Evolutionary conservation across 2,113 vertebrate genomes (phyloP), one percentile per base, ranked within the genome.

Genomic region (Stomatorhinus ivindoensis): DNA sequence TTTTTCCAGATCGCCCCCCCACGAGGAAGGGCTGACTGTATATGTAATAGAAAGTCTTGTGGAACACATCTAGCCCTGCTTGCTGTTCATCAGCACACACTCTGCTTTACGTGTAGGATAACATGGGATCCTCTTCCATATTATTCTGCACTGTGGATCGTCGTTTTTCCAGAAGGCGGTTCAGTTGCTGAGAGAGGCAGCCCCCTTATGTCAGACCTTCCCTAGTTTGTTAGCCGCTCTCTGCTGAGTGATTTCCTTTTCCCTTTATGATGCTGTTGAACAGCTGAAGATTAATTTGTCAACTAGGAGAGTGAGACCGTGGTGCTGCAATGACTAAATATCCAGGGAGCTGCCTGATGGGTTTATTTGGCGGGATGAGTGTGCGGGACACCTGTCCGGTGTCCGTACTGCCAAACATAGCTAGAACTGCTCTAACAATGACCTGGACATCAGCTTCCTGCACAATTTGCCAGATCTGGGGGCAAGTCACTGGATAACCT

Each of bases 221-320:
- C 44, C 24, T 48, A n/a, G 7, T 48, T 88, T 88, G 87, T 69
- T 61, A 69, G 21, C 82, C 10, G 24, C n/a, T 13, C 19, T 11
- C 42, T n/a, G 19, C 21, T 46, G 39, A n/a, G 2, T 46, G 0
- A 9, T 48, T 84, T 48, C 21, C 21, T 13, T 85, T 85, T 24
- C 83, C 47, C 47, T 85, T 48, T 48, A 21, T n/a, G 46, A 48
- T 47, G 83, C 44, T 24, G 42, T n/a, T 50, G 44, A 48, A 85
- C 83, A n/a, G 46, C 24, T 47, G 10, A 50, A 85, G 44, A 47
- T 85, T 85, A 85, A 85, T 85, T 85, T 85, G 83, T 85, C 83
- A 85, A 15, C 83, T 85, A 47, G 21, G 83, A 85, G 17, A 1
- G 24, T 50, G 83, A 85, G n/a, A 48, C 24, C 9, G 4, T 50